phyloP scores from a whole-genome alignment of 2,113 vertebrate species.

The Hippolais icterina region DNA sequence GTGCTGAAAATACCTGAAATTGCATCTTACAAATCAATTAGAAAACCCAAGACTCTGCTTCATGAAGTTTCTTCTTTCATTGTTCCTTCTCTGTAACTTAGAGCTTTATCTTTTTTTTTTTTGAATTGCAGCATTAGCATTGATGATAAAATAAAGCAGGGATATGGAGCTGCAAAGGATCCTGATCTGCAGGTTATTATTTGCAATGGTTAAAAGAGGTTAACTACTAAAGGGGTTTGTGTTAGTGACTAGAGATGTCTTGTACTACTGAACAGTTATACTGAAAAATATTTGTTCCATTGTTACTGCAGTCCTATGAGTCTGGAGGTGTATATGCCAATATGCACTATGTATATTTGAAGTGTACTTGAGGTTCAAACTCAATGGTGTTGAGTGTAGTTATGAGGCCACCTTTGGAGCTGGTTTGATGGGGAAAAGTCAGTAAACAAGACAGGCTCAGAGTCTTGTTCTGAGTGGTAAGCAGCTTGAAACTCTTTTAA shows the following conservation, averaged over 20 bases:
- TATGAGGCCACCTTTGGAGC: not conserved
- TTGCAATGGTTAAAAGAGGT: not conserved
- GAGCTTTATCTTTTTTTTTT: not conserved
- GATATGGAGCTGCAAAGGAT: not conserved
- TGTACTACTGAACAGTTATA: not conserved
- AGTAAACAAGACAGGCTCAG: not conserved
- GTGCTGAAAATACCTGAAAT: not conserved
- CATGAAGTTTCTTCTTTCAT: not conserved
- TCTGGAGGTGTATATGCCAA: not conserved
- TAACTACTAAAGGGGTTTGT: not conserved
- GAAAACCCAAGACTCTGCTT: not conserved
- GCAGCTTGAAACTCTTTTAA: not conserved
- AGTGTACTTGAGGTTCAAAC: not conserved
- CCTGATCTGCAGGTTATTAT: not conserved
- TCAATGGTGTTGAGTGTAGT: rapidly evolving
- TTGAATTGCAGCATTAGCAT: not conserved
- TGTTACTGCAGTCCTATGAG: not conserved
- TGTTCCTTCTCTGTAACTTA: not conserved
- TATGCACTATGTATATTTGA: not conserved
- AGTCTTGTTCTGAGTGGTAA: not conserved
- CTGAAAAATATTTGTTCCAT: not conserved
- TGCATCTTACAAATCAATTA: not conserved
- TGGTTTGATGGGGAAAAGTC: not conserved
- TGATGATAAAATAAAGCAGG: not conserved
- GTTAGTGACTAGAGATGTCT: not conserved